Evolutionary conservation across 2,113 vertebrate genomes (phyloP), one percentile per base, ranked within the genome.

Genomic region (Gobius niger): DNA sequence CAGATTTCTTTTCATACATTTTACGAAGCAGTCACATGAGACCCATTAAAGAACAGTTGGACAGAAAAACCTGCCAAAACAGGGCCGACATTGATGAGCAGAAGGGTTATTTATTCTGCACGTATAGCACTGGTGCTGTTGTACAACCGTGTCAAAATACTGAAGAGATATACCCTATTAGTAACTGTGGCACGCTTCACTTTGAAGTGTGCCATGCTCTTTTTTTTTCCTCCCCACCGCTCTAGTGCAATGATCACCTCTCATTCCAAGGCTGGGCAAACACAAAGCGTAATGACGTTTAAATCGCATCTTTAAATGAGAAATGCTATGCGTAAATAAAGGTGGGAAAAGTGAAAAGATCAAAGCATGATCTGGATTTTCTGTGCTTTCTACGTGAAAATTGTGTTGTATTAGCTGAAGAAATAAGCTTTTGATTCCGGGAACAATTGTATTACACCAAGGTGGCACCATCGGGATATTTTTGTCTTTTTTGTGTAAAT

Each of bases 1-100:
- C 72, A 75, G 68, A 79, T 81, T 82, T 67, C 15, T 67, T 65
- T 82, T 80, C 83, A 82, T 75, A 84, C 63, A 47, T 78, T 72
- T 85, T 70, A 83, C 80, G 75, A 81, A 74, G 82, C 77, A 83
- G 85, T 78, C 91, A 77, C 67, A 80, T 53, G 90, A 92, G 88
- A 91, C 88, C 90, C 86, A 91, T 91, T 93, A 92, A 79, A 82
- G 77, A 76, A 83, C 83, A 78, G 75, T 81, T 78, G 75, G 83
- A 74, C 62, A 19, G 78, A 76, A 77, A 80, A 71, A 73, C 18
- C 42, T 46, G 44, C 44, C 42, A 63, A 82, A 79, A 65, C 65
- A 67, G 44, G 72, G 68, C 79, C 78, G 85, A 88, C 90, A 89
- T 67, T 87, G 88, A 91, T 91, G 86, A 78, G 75, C 68, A 42